Conservation (phyloP, 2,113 vertebrate genomes). For the Reinhardtius hippoglossoides region DNA sequence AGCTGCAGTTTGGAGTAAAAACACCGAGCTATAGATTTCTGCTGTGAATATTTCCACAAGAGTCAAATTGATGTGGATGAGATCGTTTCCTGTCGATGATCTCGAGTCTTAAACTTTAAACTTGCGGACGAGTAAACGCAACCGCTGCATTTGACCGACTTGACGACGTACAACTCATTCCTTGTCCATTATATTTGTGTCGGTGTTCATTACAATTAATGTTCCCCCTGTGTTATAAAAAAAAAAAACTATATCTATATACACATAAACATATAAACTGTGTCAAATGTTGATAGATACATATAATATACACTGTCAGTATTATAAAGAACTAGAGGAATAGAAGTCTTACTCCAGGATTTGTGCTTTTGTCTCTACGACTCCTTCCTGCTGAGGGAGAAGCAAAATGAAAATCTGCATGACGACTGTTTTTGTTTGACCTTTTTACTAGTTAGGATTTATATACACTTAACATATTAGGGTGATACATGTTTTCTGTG, state of each 20-base stretch:
- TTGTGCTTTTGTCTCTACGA: constrained; percentile 45
- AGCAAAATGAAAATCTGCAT: constrained; percentile 71
- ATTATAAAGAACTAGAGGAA: constrained; percentile 51
- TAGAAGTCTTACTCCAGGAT: constrained; percentile 36
- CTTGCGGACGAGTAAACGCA: no score
- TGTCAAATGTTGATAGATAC: constrained; percentile 56
- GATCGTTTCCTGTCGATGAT: no score
- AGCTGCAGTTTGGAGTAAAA: no score
- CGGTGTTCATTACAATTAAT: constrained; percentile 27
- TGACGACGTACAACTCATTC: neutral
- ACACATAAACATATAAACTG: constrained; percentile 36
- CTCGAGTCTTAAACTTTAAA: no score
- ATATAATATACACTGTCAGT: constrained; percentile 61
- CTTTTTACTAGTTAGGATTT: constrained; percentile 58
- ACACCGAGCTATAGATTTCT: no score
- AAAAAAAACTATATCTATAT: constrained; percentile 29
- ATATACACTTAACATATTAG: constrained; percentile 50
- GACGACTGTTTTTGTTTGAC: constrained; percentile 59
- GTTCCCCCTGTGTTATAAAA: constrained; percentile 40
- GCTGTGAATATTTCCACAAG: neutral
- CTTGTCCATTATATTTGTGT: constrained; percentile 14
- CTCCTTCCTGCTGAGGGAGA: constrained; percentile 44
- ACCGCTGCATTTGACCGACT: no score
- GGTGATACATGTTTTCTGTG: constrained; percentile 53
- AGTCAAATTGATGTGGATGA: neutral